Evolutionary conservation across 2,797 vertebrate genomes (phyloP), one percentile per base, ranked within the genome.

Genomic region (Myotis daubentonii): DNA sequence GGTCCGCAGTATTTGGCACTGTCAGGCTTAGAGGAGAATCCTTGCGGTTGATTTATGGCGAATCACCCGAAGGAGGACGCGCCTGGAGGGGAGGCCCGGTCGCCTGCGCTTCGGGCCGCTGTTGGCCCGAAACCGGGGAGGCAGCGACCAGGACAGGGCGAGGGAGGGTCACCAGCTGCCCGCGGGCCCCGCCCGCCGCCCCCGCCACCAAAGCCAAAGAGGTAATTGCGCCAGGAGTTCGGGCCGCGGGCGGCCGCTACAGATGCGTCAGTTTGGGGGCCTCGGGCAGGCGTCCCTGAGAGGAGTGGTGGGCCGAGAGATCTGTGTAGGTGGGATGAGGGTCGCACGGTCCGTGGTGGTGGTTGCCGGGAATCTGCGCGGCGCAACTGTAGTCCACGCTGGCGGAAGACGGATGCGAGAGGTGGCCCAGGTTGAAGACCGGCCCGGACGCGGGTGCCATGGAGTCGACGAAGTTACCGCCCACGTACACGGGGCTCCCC

Each of bases 321-420:
- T 99, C 99, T 99, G 99, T 99, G 98, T 99, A 99, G 97, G 99
- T 99, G 97, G 99, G 99, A 93, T 99, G 99, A 97, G 99, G 99
- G 98, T 99, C 99, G 98, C 99, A 99, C 98, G 99, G 99, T 99
- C 99, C 99, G 95, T 99, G 99, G 95, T 99, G 99, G 97, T 99
- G 99, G 98, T 99, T 99, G 97, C 99, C 99, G 53, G 99, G 99
- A 97, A 99, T 99, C 98, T 99, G 99, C 89, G 99, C 99, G 89
- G 99, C 99, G 98, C 99, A 99, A 98, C 99, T 99, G 99, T 99
- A 99, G 99, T 99, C 99, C 99, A 99, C 99, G 97, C 99, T 99
- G 98, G 99, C 99, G 94, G 99, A 99, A 97, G 99, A 99, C 80
- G 99, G 99, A 97, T 99, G 99, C 93, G 99, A 99, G 97, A 99